Conservation (phyloP, 2,113 vertebrate genomes). For the Microtus pennsylvanicus region DNA sequence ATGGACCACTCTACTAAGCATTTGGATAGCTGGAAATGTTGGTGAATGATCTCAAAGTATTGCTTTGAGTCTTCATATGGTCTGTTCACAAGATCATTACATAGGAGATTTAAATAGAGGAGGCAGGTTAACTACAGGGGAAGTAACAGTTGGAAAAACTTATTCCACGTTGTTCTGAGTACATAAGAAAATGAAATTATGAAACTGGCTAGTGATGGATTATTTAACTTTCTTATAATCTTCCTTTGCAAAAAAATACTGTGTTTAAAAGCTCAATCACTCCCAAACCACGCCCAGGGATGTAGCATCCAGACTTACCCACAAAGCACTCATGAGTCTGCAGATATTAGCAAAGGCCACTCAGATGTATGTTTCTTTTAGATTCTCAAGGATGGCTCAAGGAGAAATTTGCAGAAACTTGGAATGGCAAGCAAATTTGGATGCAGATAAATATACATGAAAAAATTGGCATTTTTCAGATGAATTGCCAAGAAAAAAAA, state of each 20-base stretch:
- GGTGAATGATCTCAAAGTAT: background rate
- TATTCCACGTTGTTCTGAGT: background rate
- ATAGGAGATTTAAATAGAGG: background rate
- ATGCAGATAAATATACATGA: background rate
- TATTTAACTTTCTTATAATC: background rate
- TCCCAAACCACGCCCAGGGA: background rate
- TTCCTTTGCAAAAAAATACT: background rate
- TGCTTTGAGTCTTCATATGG: background rate
- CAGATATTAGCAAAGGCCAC: background rate
- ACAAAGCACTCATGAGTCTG: background rate
- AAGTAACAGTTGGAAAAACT: background rate
- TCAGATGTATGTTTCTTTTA: background rate
- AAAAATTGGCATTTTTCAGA: constrained; percentile 5
- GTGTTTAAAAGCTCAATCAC: background rate
- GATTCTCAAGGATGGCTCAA: background rate
- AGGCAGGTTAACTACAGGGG: background rate
- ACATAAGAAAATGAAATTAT: constrained; percentile 3
- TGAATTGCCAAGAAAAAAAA: background rate
- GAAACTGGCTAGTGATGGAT: background rate
- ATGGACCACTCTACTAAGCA: background rate
- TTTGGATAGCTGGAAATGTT: background rate
- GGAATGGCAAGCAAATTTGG: constrained; percentile 3
- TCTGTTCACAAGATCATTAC: background rate
- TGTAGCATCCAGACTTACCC: background rate
- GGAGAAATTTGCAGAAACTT: background rate